Conservation (phyloP, 2,113 vertebrate genomes). For the Todiramphus chloris region DNA sequence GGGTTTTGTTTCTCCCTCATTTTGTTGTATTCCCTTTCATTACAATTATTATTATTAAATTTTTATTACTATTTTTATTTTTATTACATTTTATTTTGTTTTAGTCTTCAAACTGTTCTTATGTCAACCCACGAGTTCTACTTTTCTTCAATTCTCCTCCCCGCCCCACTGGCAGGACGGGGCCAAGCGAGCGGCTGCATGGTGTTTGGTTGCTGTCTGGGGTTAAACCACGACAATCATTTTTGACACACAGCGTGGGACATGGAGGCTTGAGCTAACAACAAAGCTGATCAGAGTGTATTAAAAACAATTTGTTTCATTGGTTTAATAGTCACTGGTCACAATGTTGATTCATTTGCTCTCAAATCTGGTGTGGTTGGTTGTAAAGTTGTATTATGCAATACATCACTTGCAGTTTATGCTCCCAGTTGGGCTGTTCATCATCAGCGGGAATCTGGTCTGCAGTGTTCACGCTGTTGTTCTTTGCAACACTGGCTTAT, state of each 20-base stretch:
- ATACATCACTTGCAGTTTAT: not conserved
- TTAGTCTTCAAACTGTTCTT: not conserved
- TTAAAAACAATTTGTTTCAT: not conserved
- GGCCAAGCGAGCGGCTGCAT: too few species aligned
- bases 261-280: not conserved
- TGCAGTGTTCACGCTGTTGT: not conserved
- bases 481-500: not conserved
- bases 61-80: not conserved
- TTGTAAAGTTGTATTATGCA: not conserved
- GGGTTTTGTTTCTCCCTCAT: not conserved
- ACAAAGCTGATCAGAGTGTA: not conserved
- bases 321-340: not conserved
- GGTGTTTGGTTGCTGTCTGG: not conserved
- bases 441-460: not conserved
- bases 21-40: not conserved
- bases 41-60: not conserved
- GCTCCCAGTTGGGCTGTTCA: not conserved
- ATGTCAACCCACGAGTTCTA: not conserved
- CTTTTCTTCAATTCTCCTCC: not conserved
- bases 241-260: not conserved
- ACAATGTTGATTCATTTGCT: not conserved
- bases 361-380: not conserved
- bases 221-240: not conserved
- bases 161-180: not conserved
- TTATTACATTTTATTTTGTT: not conserved